These are phyloP conservation scores for Azorinus chamasolen DNA, from an alignment of 2,888 invertebrate species.

Conservation along the genomic window DNA sequence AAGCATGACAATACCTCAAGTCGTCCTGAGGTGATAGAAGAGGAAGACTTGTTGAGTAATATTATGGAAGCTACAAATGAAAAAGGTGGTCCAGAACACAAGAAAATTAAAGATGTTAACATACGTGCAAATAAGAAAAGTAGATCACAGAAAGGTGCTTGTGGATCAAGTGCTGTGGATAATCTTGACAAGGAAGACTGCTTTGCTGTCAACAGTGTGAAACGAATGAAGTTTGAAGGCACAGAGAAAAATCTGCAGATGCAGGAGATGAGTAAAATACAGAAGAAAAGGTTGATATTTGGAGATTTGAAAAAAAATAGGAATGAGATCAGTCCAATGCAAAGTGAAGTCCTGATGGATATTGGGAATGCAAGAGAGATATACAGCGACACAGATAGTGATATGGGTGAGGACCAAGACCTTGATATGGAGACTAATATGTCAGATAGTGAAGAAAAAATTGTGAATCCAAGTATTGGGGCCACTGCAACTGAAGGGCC, in stretches of 20 bases:
- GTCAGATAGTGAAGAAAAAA: constrained; percentile 64
- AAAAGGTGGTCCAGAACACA: constrained; percentile 49
- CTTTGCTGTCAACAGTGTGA: constrained; percentile 70
- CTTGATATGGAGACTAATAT: constrained; percentile 64
- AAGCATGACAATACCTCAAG: constrained; percentile 87
- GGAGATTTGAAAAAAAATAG: constrained; percentile 16
- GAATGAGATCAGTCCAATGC: background rate
- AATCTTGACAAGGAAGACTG: constrained; percentile 63
- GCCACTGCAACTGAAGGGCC: constrained; percentile 29
- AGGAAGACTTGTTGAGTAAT: constrained; percentile 50
- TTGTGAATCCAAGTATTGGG: constrained; percentile 28
- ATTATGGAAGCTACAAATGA: constrained; percentile 43
- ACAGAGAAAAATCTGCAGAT: constrained; percentile 83
- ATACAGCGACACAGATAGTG: constrained; percentile 59
- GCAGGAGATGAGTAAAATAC: constrained; percentile 81
- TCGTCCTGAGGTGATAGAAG: constrained; percentile 42
- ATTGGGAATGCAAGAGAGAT: background rate
- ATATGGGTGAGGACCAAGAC: constrained; percentile 40
- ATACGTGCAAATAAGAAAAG: constrained; percentile 82
- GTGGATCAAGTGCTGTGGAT: constrained; percentile 26
- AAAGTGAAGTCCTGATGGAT: background rate
- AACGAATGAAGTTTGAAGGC: constrained; percentile 82
- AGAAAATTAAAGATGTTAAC: constrained; percentile 87
- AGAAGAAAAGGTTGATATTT: constrained; percentile 62
- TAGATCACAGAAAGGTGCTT: constrained; percentile 56